Evolutionary conservation across 1,140 invertebrate species (phyloP).

Genomic region (Neelides sp.): DNA sequence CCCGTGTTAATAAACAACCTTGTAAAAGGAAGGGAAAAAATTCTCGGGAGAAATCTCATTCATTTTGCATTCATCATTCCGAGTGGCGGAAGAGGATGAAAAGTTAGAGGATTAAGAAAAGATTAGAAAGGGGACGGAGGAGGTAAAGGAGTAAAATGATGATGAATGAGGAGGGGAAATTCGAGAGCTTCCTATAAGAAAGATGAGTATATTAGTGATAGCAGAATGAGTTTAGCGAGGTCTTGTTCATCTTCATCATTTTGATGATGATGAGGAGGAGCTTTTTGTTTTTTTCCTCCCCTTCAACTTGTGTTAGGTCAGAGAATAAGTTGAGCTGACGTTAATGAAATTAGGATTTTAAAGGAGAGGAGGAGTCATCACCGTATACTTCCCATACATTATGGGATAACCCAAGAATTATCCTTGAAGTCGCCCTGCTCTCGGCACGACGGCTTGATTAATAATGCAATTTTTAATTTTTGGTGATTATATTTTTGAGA

Average conservation of each 20-base stretch:
- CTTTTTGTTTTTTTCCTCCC: slow-evolving; percentile 2
- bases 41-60: slow-evolving; percentile 12
- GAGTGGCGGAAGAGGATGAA: slow-evolving; percentile 5
- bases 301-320: slow-evolving; percentile 9
- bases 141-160: too few species aligned
- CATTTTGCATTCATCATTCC: slow-evolving; percentile 9
- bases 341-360: slow-evolving; percentile 21
- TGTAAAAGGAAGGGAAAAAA: too few species aligned
- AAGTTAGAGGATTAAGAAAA: not conserved
- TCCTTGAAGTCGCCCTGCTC: not conserved
- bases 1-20: too few species aligned
- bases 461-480: slow-evolving; percentile 32
- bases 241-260: too few species aligned
- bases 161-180: too few species aligned
- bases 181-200: too few species aligned
- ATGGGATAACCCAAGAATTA: not conserved
- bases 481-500: slow-evolving; percentile 24
- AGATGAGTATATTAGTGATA: too few species aligned
- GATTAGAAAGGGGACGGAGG: slow-evolving; percentile 21
- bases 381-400: not conserved
- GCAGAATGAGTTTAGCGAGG: too few species aligned
- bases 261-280: slow-evolving; percentile 2
- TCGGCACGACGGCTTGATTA: slow-evolving; percentile 20
- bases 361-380: not conserved
- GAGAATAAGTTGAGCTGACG: slow-evolving; percentile 9